These are phyloP conservation scores for Leucophenga montana DNA, from an alignment of 2,888 invertebrate genomes.

Conservation along the genomic window DNA sequence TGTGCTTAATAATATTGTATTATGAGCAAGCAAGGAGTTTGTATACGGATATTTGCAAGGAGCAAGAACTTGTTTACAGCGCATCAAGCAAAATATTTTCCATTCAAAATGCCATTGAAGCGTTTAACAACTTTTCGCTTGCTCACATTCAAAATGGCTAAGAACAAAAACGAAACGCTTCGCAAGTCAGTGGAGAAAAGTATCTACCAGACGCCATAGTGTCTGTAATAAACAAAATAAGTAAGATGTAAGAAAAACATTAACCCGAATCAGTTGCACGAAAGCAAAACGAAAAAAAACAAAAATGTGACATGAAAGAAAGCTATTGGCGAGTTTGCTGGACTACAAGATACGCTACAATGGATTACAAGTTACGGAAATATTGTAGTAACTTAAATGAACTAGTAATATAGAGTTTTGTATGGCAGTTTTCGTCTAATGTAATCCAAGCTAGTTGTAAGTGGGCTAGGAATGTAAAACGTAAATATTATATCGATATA, in stretches of 20 bases:
- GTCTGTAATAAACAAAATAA: slow-evolving; percentile 39
- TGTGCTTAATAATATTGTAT: slow-evolving; percentile 56
- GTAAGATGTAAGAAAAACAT: slow-evolving; percentile 52
- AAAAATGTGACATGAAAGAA: no score
- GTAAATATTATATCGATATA: no score
- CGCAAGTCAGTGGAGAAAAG: slow-evolving; percentile 30
- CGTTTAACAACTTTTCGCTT: slow-evolving; percentile 56
- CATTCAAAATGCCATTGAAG: slow-evolving; percentile 65
- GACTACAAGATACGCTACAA: no score
- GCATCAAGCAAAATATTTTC: slow-evolving; percentile 13
- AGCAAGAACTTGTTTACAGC: slow-evolving; percentile 2
- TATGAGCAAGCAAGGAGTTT: neutral
- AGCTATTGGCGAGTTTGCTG: no score
- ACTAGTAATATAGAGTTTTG: no score
- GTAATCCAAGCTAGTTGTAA: no score
- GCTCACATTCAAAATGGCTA: neutral
- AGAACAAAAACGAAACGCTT: slow-evolving; percentile 25
- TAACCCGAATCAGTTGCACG: slow-evolving; percentile 59
- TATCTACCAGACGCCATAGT: slow-evolving; percentile 45
- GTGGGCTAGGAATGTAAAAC: no score
- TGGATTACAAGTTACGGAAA: no score
- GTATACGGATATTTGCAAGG: slow-evolving; percentile 8
- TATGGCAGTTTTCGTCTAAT: no score
- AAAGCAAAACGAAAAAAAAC: slow-evolving; percentile 4
- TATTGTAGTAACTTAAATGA: no score